These are phyloP conservation scores for Crocodylus rhombifer DNA, from an alignment of 2,797 vertebrate genomes.

Conservation along the genomic window DNA sequence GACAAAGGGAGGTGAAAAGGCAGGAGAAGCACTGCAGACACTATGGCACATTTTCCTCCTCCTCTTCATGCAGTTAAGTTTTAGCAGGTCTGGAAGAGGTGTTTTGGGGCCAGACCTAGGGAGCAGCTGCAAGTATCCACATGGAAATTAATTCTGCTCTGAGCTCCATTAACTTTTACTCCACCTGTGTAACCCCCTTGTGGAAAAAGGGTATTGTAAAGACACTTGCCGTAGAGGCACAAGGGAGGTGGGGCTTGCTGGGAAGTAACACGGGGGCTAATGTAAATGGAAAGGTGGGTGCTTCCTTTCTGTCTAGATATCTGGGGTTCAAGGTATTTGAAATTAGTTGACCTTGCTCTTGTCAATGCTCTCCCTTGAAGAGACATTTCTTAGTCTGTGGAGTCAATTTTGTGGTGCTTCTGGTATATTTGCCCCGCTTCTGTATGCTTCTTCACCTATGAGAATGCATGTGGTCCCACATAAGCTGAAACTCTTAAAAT, in stretches of 20 bases:
- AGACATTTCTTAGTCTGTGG: not conserved
- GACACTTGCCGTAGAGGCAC: accelerated
- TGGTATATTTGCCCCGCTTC: not conserved
- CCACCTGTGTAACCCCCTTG: not conserved
- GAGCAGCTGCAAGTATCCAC: slow-evolving; percentile 29
- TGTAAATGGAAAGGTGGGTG: accelerated
- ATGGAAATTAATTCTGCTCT: slow-evolving; percentile 15
- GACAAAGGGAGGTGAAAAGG: not conserved
- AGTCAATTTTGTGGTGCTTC: not conserved
- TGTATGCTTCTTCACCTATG: accelerated
- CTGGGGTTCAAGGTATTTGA: not conserved
- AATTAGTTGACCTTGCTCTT: not conserved
- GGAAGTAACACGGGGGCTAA: not conserved
- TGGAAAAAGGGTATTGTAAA: not conserved
- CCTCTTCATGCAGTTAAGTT: accelerated
- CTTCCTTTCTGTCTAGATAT: not conserved
- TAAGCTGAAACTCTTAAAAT: not conserved
- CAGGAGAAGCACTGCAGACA: not conserved
- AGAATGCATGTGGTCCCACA: not conserved
- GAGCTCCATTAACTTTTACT: slow-evolving; percentile 49
- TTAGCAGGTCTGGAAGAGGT: not conserved
- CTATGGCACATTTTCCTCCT: not conserved
- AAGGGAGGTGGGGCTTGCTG: accelerated
- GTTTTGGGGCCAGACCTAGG: not conserved
- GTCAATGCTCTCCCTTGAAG: not conserved